Base-by-base conservation (phyloP, 2,113 vertebrate species). In the Grallaria varia region DNA sequence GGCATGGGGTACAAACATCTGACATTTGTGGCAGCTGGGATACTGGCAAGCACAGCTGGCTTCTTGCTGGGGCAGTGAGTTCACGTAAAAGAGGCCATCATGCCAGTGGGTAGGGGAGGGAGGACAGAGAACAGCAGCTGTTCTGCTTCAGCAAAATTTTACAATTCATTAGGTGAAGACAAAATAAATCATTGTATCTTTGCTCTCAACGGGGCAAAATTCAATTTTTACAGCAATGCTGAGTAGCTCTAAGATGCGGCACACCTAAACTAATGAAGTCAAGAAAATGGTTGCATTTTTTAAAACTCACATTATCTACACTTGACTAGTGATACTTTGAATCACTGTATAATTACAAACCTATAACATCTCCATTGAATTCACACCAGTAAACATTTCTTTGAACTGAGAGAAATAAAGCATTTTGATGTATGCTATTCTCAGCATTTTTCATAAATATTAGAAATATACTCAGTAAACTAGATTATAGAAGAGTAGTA, bases 341-440 rank as follows among this genome's bases (percentile, higher is more conserved):
- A 91, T 63, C 77, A 72, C 31, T 47, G 60, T 42, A 91, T 86
- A 77, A 94, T 63, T 89, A 81, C 37, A 89, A 40, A 82, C 86
- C 86, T 75, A 91, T 83, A 92, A 97, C 97, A 95, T 69, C 47
- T 39, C 73, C 81, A 76, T 90, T 93, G 95, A 96, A 96, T 96
- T 96, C 87, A 96, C 85, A 71, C 84, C 87, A 92, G 91, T 95
- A 96, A 97, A 96, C 69, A 93, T 67, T 88, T 94, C 73, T 89
- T 89, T 92, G 71, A 92, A 89, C 47, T 89, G 95, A 95, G 33
- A 37, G 81, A 97, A 96, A 95, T 88, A 92, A 97, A 96, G 33
- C 52, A 86, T 96, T 94, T 59, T 93, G 91, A 96, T 84, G 15
- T 64, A 89, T 82, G 68, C 45, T 94, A 40, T 50, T 77, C 19